Base-by-base conservation (phyloP, 2,113 vertebrate genomes). In the Cichladusa arquata region DNA sequence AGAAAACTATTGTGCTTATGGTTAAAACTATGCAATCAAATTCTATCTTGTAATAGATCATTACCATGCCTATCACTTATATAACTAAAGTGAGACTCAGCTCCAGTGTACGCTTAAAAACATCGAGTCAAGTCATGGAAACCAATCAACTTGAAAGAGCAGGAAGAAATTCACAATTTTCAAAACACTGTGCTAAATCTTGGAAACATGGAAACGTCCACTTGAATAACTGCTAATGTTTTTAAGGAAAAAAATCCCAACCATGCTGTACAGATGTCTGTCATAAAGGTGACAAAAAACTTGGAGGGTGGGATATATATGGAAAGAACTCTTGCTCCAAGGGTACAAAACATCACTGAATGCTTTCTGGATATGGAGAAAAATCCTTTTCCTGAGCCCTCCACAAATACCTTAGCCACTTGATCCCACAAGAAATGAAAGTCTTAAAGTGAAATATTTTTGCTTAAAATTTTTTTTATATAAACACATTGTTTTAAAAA, bases 251-350 rank as follows among this genome's bases (percentile, higher is more conserved):
- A 29, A 76, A 7, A 45, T 8, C 25, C 6, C 19, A 53, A 34
- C 5, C 1, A 4, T 5, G 6, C 34, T 56, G 12, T 38, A 60
- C 6, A 57, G 9, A 58, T 76, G 5, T 71, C 4, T 2, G 25
- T 22, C 42, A 58, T n/a, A 79, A 80, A 58, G 16, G 16, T 36
- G 7, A 71, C 13, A 47, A 45, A 64, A 54, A 81, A 42, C 9
- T 19, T 51, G 18, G 12, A 11, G 14, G 1, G 15, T 19, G 5
- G 9, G 3, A 19, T 64, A 61, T 2, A 13, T 2, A 13, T 7
- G 8, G 18, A 50, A 87, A 60, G 40, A 69, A 6, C 8, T 50
- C 13, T 24, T 10, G 9, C 14, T 12, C 8, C 16, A 67, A 42
- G 23, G 6, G 9, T 34, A 45, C 7, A 47, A 38, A 9, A 33